A percentile compares a stretch with the other conserved stretches of the same genome.
Conservation (phyloP, 2,113 vertebrate species). For the Protobothrops flavoviridis region DNA sequence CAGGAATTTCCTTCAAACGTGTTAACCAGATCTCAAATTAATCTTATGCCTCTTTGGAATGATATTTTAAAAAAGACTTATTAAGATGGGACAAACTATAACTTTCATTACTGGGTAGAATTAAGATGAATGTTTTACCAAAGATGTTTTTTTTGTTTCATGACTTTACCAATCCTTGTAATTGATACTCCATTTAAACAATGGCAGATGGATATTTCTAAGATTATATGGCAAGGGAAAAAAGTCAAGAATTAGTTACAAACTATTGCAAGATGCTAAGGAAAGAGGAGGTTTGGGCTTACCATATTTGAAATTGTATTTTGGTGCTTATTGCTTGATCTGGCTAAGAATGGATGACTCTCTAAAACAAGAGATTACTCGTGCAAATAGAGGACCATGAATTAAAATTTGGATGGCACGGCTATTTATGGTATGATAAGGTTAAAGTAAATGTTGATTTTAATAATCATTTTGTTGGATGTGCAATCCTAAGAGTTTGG, state of each 20-base stretch:
- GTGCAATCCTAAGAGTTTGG: neutral
- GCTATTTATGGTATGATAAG: neutral
- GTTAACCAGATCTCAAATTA: neutral
- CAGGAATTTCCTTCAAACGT: neutral
- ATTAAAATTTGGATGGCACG: neutral
- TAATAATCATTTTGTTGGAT: neutral
- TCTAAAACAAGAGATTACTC: neutral
- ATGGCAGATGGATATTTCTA: neutral
- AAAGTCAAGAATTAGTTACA: neutral
- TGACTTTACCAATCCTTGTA: neutral
- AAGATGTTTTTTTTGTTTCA: neutral
- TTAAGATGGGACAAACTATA: neutral
- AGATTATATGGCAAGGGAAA: neutral
- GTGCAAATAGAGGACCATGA: neutral
- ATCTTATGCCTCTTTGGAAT: neutral
- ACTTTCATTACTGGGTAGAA: neutral
- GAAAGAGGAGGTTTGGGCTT: neutral
- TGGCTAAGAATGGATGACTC: neutral
- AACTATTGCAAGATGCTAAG: neutral
- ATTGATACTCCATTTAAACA: neutral
- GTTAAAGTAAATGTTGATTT: neutral
- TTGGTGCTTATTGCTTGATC: neutral
- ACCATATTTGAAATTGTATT: neutral
- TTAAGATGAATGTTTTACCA: neutral
- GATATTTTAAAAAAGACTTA: neutral